Evolutionary conservation across 1,140 invertebrate genomes (phyloP).

Genomic region (Delia radicum): DNA sequence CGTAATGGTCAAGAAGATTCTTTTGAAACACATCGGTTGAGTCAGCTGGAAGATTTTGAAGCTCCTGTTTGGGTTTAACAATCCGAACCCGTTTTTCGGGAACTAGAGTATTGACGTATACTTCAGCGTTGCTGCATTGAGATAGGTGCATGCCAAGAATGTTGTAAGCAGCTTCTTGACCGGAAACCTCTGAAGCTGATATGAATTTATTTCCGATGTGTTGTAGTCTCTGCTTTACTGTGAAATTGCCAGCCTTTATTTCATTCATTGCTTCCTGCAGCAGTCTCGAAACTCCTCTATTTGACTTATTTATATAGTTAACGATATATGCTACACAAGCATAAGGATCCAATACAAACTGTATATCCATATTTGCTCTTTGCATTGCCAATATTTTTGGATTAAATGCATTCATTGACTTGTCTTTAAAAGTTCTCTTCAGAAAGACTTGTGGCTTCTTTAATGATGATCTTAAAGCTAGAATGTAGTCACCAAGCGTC

Average conservation of each 20-base stretch:
- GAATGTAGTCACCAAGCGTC: neutral
- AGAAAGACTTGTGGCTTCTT: constrained; percentile 21
- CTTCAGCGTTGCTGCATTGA: constrained; percentile 5
- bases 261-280: constrained; percentile 24
- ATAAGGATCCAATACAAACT: constrained; percentile 42
- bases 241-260: constrained; percentile 4
- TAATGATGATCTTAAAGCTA: constrained; percentile 25
- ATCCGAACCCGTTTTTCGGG: constrained; percentile 20
- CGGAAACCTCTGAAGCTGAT: constrained; percentile 12
- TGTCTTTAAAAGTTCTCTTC: constrained; percentile 32
- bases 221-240: constrained; percentile 19
- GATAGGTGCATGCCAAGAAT: constrained; percentile 19
- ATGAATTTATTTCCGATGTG: constrained; percentile 28
- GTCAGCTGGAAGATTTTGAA: neutral
- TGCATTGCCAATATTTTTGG: constrained; percentile 35
- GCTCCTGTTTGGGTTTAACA: constrained; percentile 5
- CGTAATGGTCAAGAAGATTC: constrained; percentile 5
- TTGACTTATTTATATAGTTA: constrained; percentile 33
- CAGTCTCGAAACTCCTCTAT: constrained; percentile 31
- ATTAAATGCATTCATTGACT: constrained; percentile 42
- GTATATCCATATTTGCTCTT: constrained; percentile 47
- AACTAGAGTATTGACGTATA: neutral
- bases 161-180: constrained; percentile 26
- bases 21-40: constrained; percentile 19
- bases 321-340: constrained; percentile 38